phyloP scores from a whole-genome alignment of 2,113 vertebrate genomes.

The Chauna torquata region DNA sequence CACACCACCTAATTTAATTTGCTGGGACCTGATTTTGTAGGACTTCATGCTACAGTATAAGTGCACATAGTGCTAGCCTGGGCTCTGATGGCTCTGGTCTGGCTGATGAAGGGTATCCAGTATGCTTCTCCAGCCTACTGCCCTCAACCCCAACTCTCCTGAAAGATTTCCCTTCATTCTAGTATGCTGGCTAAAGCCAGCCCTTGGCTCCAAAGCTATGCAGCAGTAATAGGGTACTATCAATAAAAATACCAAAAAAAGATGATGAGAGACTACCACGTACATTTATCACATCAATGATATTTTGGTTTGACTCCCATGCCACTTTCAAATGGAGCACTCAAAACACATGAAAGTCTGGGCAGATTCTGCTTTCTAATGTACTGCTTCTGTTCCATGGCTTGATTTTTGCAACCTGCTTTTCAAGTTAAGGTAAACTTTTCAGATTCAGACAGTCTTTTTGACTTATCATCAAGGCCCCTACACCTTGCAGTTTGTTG shows the following conservation, averaged over 20 bases:
- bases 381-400: background rate
- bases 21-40: background rate
- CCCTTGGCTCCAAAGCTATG: background rate
- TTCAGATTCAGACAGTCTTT: background rate
- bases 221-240: background rate
- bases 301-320: background rate
- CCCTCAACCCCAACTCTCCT: background rate
- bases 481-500: background rate
- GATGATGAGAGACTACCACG: background rate
- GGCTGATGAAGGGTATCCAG: background rate
- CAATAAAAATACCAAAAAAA: background rate
- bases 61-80: background rate
- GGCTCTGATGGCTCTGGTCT: background rate
- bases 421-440: background rate
- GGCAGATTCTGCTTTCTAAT: background rate
- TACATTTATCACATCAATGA: background rate
- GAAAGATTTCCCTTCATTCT: background rate
- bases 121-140: background rate
- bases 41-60: background rate
- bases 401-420: background rate
- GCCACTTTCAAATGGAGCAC: background rate
- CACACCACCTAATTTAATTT: background rate
- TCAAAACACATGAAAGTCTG: background rate
- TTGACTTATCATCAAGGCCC: background rate
- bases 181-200: background rate